Conservation (phyloP, 2,797 vertebrate genomes). For the Vireo griseus region DNA sequence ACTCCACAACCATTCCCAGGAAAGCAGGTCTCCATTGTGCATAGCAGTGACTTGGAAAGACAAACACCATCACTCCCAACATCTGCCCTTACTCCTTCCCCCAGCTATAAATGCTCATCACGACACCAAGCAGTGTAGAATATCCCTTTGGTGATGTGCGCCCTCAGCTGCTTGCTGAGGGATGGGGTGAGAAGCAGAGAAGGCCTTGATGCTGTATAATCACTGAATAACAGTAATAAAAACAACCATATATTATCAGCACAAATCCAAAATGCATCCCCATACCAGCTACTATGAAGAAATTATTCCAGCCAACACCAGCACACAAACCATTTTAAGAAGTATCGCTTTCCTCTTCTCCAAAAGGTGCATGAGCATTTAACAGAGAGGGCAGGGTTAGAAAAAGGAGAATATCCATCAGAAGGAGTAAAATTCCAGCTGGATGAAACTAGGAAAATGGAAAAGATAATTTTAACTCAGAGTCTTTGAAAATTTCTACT, state of each 20-base stretch:
- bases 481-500: neutral
- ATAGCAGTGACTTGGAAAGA: neutral
- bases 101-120: neutral
- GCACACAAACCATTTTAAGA: neutral
- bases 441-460: neutral
- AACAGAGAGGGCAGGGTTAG: neutral
- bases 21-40: neutral
- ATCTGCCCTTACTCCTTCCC: neutral
- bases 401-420: neutral
- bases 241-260: neutral
- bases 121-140: rapidly evolving
- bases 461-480: neutral
- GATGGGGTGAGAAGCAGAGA: neutral
- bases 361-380: neutral
- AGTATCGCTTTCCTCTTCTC: rapidly evolving
- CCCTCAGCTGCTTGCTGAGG: rapidly evolving
- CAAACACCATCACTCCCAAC: rapidly evolving
- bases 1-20: neutral
- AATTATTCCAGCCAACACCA: neutral
- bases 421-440: neutral
- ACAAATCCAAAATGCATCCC: neutral
- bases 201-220: neutral
- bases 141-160: neutral
- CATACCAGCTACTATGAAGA: neutral
- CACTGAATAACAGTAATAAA: neutral